Evolutionary conservation across 2,113 vertebrate genomes (phyloP).

Genomic region (Lontra canadensis): DNA sequence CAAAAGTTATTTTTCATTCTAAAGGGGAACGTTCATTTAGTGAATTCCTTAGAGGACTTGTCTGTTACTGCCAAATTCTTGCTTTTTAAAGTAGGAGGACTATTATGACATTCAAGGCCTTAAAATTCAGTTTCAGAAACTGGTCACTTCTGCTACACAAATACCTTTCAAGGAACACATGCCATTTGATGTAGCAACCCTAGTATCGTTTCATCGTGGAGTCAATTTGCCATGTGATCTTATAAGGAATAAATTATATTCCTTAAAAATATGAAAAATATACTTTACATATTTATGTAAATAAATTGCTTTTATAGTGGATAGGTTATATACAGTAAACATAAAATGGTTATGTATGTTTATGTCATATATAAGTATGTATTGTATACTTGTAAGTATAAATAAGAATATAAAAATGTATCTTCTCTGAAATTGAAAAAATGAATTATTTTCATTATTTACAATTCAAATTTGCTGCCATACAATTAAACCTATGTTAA

Average conservation of each 20-base stretch:
- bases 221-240: not conserved
- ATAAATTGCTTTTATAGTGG: not conserved
- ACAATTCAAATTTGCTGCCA: constrained; percentile 1
- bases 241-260: not conserved
- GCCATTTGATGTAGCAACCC: not conserved
- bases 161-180: not conserved
- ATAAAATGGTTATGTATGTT: not conserved
- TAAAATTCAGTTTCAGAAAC: not conserved
- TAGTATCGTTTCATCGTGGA: not conserved
- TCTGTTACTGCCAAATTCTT: not conserved
- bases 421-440: constrained; percentile 1
- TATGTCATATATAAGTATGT: not conserved
- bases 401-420: not conserved
- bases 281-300: not conserved
- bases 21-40: not conserved
- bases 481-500: not conserved
- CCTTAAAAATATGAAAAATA: not conserved
- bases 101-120: not conserved
- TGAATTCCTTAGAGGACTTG: not conserved
- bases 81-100: constrained; percentile 20
- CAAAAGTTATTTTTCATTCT: not conserved
- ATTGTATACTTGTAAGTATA: not conserved
- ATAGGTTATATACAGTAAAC: not conserved
- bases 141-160: not conserved
- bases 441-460: not conserved